These are phyloP conservation scores for Spialia ferax DNA, from an alignment of 2,888 invertebrate species.

Conservation along the genomic window DNA sequence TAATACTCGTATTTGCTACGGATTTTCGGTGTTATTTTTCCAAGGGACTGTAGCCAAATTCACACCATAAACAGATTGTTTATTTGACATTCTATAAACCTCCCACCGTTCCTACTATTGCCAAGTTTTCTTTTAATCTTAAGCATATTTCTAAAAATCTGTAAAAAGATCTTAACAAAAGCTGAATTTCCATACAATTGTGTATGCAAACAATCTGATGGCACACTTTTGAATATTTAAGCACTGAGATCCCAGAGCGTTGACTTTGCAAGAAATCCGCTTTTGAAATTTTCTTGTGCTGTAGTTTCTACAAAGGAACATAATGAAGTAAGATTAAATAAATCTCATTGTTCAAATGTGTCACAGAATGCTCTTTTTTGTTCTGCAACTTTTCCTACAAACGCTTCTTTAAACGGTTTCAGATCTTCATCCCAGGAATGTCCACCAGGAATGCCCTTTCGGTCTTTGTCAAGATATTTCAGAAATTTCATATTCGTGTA, in stretches of 20 bases:
- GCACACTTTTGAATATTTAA: conserved; percentile 35
- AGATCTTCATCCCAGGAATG: not conserved
- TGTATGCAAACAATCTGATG: conserved; percentile 34
- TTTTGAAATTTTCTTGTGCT: conserved; percentile 6
- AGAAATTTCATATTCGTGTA: too few species aligned
- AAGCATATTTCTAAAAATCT: conserved; percentile 29
- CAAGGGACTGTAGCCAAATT: conserved; percentile 2
- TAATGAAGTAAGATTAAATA: conserved; percentile 2
- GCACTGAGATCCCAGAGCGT: conserved; percentile 12
- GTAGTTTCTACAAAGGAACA: conserved; percentile 2
- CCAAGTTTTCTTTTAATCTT: conserved; percentile 33
- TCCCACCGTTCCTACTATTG: conserved; percentile 6
- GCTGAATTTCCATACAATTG: conserved; percentile 33
- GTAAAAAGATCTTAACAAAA: conserved; percentile 31
- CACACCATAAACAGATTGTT: conserved; percentile 2
- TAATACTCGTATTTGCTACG: not conserved
- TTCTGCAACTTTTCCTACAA: not conserved
- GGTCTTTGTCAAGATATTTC: too few species aligned
- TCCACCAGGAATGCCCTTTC: not conserved
- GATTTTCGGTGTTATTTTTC: not conserved
- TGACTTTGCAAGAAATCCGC: conserved; percentile 12
- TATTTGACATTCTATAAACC: conserved; percentile 8
- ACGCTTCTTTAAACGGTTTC: not conserved
- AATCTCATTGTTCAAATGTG: conserved; percentile 1
- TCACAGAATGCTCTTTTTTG: not conserved